Conservation (phyloP, 2,113 vertebrate genomes). For the Apteryx owenii region DNA sequence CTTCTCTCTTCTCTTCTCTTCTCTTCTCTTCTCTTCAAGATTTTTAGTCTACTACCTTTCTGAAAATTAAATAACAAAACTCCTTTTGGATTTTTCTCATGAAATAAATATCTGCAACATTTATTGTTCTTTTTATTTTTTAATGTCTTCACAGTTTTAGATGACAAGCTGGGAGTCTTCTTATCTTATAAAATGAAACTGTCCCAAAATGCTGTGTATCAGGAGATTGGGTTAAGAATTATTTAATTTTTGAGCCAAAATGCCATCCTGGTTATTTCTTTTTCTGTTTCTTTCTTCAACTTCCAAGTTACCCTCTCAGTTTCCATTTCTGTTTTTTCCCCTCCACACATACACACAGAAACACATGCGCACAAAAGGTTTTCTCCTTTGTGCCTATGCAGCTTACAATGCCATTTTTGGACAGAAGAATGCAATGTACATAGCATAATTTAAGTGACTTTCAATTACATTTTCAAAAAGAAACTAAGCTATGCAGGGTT, state of each 20-base stretch:
- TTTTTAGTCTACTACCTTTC: not conserved
- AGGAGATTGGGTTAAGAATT: not conserved
- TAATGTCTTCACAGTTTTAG: not conserved
- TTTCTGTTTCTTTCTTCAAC: not conserved
- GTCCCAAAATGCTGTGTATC: not conserved
- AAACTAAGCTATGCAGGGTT: not conserved
- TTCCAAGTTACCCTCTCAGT: not conserved
- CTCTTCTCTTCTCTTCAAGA: not conserved
- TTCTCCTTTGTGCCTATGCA: not conserved
- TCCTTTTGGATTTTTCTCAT: not conserved
- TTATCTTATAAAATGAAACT: not conserved
- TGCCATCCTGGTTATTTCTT: not conserved
- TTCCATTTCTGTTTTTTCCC: not conserved
- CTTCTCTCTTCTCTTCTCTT: no score
- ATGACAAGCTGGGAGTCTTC: not conserved
- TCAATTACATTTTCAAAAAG: slow-evolving; percentile 34
- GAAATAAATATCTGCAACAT: not conserved
- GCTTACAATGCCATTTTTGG: not conserved
- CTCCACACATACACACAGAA: not conserved
- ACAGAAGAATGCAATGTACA: not conserved
- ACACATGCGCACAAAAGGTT: not conserved
- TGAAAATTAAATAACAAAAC: not conserved
- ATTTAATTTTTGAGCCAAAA: not conserved
- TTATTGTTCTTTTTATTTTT: not conserved
- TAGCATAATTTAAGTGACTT: slow-evolving; percentile 33